Base-by-base conservation (phyloP, 1,140 invertebrate genomes). In the Drosophila takahashii region DNA sequence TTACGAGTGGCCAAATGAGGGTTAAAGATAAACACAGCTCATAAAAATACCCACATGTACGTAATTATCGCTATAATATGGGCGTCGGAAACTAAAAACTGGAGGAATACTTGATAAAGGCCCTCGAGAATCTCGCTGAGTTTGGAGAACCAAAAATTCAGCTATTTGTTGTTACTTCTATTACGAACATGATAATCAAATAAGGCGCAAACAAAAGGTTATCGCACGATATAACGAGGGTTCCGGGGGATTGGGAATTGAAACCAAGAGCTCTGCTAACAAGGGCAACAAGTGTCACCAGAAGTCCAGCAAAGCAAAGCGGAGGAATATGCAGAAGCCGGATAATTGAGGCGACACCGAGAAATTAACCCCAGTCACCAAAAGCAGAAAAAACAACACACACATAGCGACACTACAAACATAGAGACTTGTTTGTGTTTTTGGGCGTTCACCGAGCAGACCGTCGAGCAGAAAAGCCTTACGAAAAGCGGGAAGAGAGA, bases 291-390 rank as follows among this genome's bases (percentile, higher is more conserved):
- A 75, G 71, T 74, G 71, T 50, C 44, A n/a, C 26, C 34, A 13
- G 18, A n/a, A 39, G 34, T 54, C 41, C 42, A 22, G 26, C 15
- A 41, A 36, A 42, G 42, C 32, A 6, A 44, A 56, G 41, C 50
- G 6, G 13, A 4, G 29, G 16, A 13, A 39, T 50, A n/a, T 59
- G 37, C 29, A 54, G 16, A 48, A 15, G 22, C 36, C 39, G 32
- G 18, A 74, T 64, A 66, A 76, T 76, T 76, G 34, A 76, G 47
- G 47, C 51, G 52, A 75, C 47, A 76, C 47, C 60, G 36, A 52
- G 27, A 66, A 71, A 66, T 76, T 76, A 76, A 76, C 72, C 71
- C 60, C 61, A 52, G 27, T 37, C 45, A 44, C 22, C 45, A 42
- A 36, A 70, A 56, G 27, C 39, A 36, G 13, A 26, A 61, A 50